Evolutionary conservation across 2,888 invertebrate genomes (phyloP), one percentile per base, ranked within the genome.

Genomic region (Alloplasta piceator): DNA sequence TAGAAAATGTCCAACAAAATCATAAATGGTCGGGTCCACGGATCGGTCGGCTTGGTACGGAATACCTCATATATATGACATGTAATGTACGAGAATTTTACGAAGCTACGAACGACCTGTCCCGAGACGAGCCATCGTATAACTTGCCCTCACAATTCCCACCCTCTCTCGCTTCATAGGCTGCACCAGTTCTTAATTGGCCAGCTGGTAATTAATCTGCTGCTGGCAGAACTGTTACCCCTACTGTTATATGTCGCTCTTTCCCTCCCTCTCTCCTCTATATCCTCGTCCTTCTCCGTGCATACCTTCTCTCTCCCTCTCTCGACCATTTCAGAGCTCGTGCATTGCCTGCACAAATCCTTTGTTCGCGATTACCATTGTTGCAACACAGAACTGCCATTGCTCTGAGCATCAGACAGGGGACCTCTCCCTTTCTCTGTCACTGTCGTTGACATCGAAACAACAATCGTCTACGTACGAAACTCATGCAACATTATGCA

Each of bases 171-270:
- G 48, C 64, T 14, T 60, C 61, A 60, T 70, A 66, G 52, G 66
- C 70, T 66, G 66, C 75, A 67, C 76, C 73, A 87, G 82, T 86
- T 87, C 84, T 85, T 87, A 87, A 88, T 87, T 87, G 86, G 86
- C 82, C 82, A 71, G 83, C 80, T 84, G 79, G 82, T 84, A 85
- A 86, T 88, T 87, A 87, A 87, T 86, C 84, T 85, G 77, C 55
- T 84, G 85, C 82, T 84, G 82, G 80, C 84, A 86, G 83, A 67
- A 77, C 82, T 83, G 83, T 83, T 82, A 80, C 73, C 60, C 74
- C 66, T n/a, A n/a, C n/a, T 26, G 72, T 63, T 76, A 68, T 79
- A 52, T 64, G 48, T 52, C 9, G 26, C 10, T 71, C 14, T 38
- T 26, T 55, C 4, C 41, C 41, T 9, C 26, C 61, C 41, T 64